Evolutionary conservation across 1,140 invertebrate genomes (phyloP).

Genomic region (Drosophila nannoptera): DNA sequence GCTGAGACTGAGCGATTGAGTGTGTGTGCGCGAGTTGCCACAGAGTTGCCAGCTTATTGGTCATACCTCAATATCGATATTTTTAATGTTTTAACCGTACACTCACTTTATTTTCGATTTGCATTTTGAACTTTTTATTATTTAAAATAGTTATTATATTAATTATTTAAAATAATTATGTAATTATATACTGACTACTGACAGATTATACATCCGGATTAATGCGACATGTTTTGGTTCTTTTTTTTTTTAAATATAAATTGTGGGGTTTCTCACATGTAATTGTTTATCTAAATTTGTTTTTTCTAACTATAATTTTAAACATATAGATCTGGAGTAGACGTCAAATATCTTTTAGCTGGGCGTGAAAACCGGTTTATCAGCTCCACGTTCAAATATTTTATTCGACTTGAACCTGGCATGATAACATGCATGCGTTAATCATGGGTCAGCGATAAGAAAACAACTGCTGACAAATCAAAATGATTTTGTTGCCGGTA

Average conservation of each 20-base stretch:
- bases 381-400: conserved; percentile 36
- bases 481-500: conserved; percentile 47
- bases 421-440: conserved; percentile 61
- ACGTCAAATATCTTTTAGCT: conserved; percentile 27
- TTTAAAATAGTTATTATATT: too few species aligned
- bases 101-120: background rate
- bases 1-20: conserved; percentile 21
- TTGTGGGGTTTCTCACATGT: background rate
- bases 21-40: conserved; percentile 28
- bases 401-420: conserved; percentile 43
- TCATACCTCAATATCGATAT: conserved; percentile 70
- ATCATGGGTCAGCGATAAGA: conserved; percentile 59
- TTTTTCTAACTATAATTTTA: conserved; percentile 16
- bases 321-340: too few species aligned
- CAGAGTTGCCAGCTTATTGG: conserved; percentile 72
- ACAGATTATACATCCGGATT: too few species aligned
- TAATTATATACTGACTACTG: too few species aligned
- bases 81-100: conserved; percentile 40
- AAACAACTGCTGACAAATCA: conserved; percentile 28
- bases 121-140: conserved; percentile 17
- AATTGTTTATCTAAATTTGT: conserved; percentile 6
- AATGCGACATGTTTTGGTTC: conserved; percentile 11
- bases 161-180: too few species aligned
- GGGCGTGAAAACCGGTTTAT: conserved; percentile 70
- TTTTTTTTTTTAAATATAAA: conserved; percentile 28